phyloP scores from a whole-genome alignment of 2,113 vertebrate species.

The Ramphastos sulfuratus region DNA sequence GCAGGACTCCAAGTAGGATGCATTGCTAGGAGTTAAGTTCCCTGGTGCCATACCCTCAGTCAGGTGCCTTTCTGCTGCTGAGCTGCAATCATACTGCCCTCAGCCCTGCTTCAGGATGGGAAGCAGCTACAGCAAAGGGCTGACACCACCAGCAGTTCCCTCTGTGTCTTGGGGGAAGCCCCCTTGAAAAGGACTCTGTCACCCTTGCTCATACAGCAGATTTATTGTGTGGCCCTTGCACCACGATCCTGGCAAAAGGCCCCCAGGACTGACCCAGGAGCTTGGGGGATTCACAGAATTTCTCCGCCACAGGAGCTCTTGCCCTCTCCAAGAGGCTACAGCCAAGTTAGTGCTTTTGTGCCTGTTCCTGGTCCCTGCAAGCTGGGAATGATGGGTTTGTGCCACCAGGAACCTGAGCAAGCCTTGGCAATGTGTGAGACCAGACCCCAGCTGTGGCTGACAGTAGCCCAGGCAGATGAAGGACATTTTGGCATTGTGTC shows the following conservation, averaged over 20 bases:
- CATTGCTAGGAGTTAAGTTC: not conserved
- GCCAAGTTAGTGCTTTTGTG: not conserved
- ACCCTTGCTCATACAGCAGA: not conserved
- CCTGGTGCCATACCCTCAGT: not conserved
- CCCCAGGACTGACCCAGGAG: not conserved
- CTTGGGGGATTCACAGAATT: fast-evolving
- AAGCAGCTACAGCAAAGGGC: not conserved
- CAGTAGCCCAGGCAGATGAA: not conserved
- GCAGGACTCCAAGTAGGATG: not conserved
- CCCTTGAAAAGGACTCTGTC: not conserved
- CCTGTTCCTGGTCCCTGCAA: not conserved
- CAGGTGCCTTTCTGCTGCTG: slow-evolving; percentile 17
- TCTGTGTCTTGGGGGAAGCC: not conserved
- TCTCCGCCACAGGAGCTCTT: not conserved
- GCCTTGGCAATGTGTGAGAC: fast-evolving
- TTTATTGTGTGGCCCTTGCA: not conserved
- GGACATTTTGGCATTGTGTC: not conserved
- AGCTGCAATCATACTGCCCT: not conserved
- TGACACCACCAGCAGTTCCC: slow-evolving; percentile 17
- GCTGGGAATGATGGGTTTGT: not conserved
- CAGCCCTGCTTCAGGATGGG: not conserved
- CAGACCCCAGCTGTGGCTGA: not conserved
- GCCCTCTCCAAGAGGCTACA: not conserved
- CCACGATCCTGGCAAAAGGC: not conserved
- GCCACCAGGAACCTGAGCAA: not conserved